Evolutionary conservation across 2,888 invertebrate species (phyloP).

Genomic region (Laothoe populi): DNA sequence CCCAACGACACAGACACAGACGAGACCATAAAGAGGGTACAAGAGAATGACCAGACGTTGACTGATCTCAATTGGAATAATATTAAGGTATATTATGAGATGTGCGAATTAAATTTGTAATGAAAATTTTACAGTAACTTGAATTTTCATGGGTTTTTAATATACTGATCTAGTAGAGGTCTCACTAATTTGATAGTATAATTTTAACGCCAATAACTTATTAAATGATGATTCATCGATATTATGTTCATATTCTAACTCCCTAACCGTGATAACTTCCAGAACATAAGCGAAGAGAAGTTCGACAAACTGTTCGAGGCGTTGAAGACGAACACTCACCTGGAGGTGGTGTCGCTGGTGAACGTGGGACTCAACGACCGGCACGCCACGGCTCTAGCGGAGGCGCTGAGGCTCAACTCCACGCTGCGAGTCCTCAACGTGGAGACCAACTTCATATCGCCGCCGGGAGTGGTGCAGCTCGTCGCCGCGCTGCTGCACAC

Average conservation of each 20-base stretch:
- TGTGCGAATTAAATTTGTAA: neutral
- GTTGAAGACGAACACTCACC: slow-evolving; percentile 94
- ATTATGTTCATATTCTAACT: too few relatives aligned
- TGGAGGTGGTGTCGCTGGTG: slow-evolving; percentile 96
- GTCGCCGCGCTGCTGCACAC: slow-evolving; percentile 94
- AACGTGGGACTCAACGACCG: slow-evolving; percentile 97
- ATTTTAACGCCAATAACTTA: too few relatives aligned
- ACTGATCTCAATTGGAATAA: slow-evolving; percentile 99
- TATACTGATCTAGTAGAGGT: too few relatives aligned
- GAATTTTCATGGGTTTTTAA: too few relatives aligned
- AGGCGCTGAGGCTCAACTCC: slow-evolving; percentile 92
- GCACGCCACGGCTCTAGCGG: slow-evolving; percentile 92
- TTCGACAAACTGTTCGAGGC: slow-evolving; percentile 95
- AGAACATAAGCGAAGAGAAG: slow-evolving; percentile 99
- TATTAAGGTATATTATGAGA: slow-evolving; percentile 91
- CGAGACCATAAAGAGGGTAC: slow-evolving; percentile 94
- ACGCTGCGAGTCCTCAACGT: slow-evolving; percentile 94
- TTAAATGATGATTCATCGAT: too few relatives aligned
- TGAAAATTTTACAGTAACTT: too few relatives aligned
- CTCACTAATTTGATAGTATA: too few relatives aligned
- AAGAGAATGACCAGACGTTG: slow-evolving; percentile 94
- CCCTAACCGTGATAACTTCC: slow-evolving; percentile 52
- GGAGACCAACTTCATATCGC: slow-evolving; percentile 98
- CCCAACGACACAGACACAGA: slow-evolving; percentile 99
- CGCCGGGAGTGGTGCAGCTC: slow-evolving; percentile 93